These are phyloP conservation scores for Archips xylosteana DNA, from an alignment of 2,888 invertebrate species.

Conservation along the genomic window DNA sequence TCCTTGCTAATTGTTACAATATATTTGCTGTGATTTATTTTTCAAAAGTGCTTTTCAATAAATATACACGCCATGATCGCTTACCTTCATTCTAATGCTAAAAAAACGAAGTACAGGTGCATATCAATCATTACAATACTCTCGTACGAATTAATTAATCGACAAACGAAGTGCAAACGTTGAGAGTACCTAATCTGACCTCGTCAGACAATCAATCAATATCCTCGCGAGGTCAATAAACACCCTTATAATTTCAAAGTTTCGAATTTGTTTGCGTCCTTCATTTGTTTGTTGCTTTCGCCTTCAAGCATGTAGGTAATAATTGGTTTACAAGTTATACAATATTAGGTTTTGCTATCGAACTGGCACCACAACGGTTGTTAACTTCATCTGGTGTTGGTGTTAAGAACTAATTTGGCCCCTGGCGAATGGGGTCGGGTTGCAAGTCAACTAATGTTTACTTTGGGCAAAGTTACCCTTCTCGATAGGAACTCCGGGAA, in stretches of 20 bases:
- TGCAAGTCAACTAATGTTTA: slow-evolving; percentile 63
- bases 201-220: slow-evolving; percentile 19
- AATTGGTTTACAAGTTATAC: slow-evolving; percentile 35
- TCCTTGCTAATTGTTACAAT: too few species aligned
- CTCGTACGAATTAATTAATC: slow-evolving; percentile 7
- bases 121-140: neutral
- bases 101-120: too few species aligned
- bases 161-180: slow-evolving; percentile 4
- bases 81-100: too few species aligned
- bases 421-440: slow-evolving; percentile 50
- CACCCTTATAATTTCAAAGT: slow-evolving; percentile 16
- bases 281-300: slow-evolving; percentile 25
- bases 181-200: slow-evolving; percentile 17
- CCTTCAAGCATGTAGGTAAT: slow-evolving; percentile 24
- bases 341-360: slow-evolving; percentile 35
- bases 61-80: too few species aligned
- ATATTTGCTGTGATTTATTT: too few species aligned
- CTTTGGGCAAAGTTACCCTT: slow-evolving; percentile 57
- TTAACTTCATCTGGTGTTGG: slow-evolving; percentile 54
- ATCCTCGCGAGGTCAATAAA: slow-evolving; percentile 8
- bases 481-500: slow-evolving; percentile 53
- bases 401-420: slow-evolving; percentile 69
- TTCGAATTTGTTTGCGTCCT: slow-evolving; percentile 15
- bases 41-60: too few species aligned
- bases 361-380: slow-evolving; percentile 33